Conservation (phyloP, 1,140 invertebrate species). For the Sitobion miscanthi region DNA sequence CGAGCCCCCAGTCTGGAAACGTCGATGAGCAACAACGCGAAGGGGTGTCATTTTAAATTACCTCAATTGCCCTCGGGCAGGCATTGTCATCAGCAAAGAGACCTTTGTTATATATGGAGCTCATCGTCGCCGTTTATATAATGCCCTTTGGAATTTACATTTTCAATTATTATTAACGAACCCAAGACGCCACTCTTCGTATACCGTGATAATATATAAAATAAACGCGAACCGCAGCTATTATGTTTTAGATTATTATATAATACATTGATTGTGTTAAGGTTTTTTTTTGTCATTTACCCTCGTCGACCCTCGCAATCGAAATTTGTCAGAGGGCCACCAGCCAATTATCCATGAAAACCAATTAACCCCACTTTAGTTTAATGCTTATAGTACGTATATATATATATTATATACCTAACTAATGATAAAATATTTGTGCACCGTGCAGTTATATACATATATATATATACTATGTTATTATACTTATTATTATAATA, state of each 20-base stretch:
- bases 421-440: not conserved
- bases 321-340: constrained; percentile 28
- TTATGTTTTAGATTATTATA: not conserved
- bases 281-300: not conserved
- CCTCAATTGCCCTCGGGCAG: constrained; percentile 2
- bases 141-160: constrained; percentile 38
- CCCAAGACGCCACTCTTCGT: constrained; percentile 8
- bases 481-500: not conserved
- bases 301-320: not conserved
- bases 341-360: not conserved
- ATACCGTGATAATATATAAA: not conserved
- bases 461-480: not conserved
- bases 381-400: not conserved
- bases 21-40: constrained; percentile 23
- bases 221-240: not conserved
- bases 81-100: constrained; percentile 49
- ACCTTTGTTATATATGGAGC: constrained; percentile 17
- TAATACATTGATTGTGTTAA: not conserved
- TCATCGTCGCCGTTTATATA: constrained; percentile 25
- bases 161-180: constrained; percentile 48
- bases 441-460: not conserved
- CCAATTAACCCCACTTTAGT: not conserved
- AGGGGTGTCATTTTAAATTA: constrained; percentile 55
- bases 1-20: not conserved
- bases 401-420: too few species aligned